Conservation (phyloP, 2,888 invertebrate species). For the Agrotis segetum region DNA sequence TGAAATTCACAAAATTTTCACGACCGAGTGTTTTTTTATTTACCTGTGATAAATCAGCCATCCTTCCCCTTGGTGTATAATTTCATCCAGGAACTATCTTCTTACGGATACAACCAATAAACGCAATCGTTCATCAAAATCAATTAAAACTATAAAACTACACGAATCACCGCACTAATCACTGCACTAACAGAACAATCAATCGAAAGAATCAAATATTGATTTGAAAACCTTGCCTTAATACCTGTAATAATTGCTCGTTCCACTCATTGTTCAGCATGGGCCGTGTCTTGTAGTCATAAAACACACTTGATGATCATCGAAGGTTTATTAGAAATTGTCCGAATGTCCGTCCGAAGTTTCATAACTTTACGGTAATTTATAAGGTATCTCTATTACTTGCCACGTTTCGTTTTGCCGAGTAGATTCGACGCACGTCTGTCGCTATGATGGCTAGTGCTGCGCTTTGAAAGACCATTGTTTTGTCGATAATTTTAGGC, state of each 20-base stretch:
- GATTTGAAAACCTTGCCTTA: slow-evolving; percentile 57
- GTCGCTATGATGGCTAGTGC: slow-evolving; percentile 34
- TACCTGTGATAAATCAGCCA: neutral
- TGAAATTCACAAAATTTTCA: neutral
- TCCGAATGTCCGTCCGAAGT: slow-evolving; percentile 50
- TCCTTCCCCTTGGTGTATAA: neutral
- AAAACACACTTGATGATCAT: slow-evolving; percentile 64
- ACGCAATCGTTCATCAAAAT: slow-evolving; percentile 25
- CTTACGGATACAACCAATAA: neutral
- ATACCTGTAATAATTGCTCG: slow-evolving; percentile 51
- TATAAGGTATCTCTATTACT: slow-evolving; percentile 55
- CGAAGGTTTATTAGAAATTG: slow-evolving; percentile 63
- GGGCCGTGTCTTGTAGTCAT: slow-evolving; percentile 65
- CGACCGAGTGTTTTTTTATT: too few relatives aligned
- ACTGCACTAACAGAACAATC: slow-evolving; percentile 51
- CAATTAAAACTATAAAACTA: slow-evolving; percentile 43
- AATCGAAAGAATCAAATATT: slow-evolving; percentile 60
- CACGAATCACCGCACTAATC: slow-evolving; percentile 35
- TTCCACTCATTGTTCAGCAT: slow-evolving; percentile 57
- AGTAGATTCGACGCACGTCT: slow-evolving; percentile 39
- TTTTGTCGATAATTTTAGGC: slow-evolving; percentile 38
- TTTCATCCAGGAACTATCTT: neutral
- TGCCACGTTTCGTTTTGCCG: slow-evolving; percentile 52
- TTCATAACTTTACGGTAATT: slow-evolving; percentile 60
- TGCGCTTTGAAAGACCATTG: slow-evolving; percentile 43